These are phyloP conservation scores for Caenorhabditis wallacei DNA, from an alignment of 2,888 invertebrate species.

Conservation along the genomic window DNA sequence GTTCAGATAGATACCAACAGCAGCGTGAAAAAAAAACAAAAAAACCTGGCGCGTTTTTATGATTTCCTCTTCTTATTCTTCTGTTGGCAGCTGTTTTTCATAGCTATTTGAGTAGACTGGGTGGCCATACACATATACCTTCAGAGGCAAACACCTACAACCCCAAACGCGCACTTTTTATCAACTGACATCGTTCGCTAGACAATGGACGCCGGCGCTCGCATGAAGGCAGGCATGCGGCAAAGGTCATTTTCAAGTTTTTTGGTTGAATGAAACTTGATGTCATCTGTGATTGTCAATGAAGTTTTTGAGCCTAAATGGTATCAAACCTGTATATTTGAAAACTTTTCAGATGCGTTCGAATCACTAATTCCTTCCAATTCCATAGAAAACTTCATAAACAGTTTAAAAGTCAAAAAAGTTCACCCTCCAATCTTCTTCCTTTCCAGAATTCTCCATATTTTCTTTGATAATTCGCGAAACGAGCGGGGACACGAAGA, in stretches of 20 bases:
- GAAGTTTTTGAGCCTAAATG: too few species aligned
- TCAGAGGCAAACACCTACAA: background rate
- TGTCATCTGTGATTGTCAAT: background rate
- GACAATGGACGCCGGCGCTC: slow-evolving; percentile 15
- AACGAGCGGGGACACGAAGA: slow-evolving; percentile 28
- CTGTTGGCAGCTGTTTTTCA: slow-evolving; percentile 57
- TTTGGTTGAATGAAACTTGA: slow-evolving; percentile 1
- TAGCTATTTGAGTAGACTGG: slow-evolving; percentile 11
- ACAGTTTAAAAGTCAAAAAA: too few species aligned
- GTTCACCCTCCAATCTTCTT: background rate
- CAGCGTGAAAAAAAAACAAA: slow-evolving; percentile 21
- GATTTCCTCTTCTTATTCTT: slow-evolving; percentile 29
- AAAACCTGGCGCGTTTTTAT: slow-evolving; percentile 50
- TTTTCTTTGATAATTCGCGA: slow-evolving; percentile 20
- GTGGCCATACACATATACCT: slow-evolving; percentile 8
- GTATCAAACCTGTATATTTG: too few species aligned
- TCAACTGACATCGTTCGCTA: slow-evolving; percentile 39
- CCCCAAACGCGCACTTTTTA: slow-evolving; percentile 32
- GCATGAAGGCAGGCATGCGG: slow-evolving; percentile 30
- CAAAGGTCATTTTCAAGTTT: slow-evolving; percentile 43
- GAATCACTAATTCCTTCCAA: too few species aligned
- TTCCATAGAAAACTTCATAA: too few species aligned
- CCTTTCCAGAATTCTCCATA: background rate
- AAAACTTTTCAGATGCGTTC: too few species aligned
- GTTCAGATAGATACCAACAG: slow-evolving; percentile 17